Conservation (phyloP, 2,888 invertebrate species). For the Trachelus tabidus region DNA sequence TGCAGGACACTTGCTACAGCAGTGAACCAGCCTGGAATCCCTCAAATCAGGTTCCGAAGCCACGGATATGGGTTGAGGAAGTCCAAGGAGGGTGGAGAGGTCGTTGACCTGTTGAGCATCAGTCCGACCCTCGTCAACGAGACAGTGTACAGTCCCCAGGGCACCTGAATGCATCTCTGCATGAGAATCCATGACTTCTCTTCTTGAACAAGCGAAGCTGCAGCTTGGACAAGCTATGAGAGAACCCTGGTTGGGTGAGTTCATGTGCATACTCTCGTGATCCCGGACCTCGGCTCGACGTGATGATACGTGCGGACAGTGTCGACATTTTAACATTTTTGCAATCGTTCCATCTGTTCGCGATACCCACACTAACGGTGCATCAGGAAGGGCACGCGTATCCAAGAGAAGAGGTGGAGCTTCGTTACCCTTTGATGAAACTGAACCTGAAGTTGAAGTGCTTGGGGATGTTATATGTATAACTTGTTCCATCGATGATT, state of each 20-base stretch:
- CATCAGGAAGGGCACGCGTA: conserved; percentile 70
- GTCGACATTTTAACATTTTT: conserved; percentile 87
- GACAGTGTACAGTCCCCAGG: conserved; percentile 78
- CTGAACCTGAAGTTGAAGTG: conserved; percentile 49
- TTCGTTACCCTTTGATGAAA: conserved; percentile 52
- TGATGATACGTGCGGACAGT: conserved; percentile 86
- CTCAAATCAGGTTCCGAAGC: conserved; percentile 54
- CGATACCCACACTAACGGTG: conserved; percentile 82
- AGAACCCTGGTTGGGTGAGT: conserved; percentile 68
- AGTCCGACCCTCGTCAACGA: conserved; percentile 74
- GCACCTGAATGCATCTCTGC: conserved; percentile 80
- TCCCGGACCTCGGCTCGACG: conserved; percentile 83
- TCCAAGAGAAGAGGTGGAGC: conserved; percentile 58
- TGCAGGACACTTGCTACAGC: conserved; percentile 86
- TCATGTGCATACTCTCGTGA: conserved; percentile 84
- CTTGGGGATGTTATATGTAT: conserved; percentile 37
- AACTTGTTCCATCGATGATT: conserved; percentile 40
- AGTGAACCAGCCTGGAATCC: conserved; percentile 69
- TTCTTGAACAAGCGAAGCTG: conserved; percentile 81
- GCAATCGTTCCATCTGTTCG: conserved; percentile 75
- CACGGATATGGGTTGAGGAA: conserved; percentile 43
- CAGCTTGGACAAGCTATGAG: conserved; percentile 80
- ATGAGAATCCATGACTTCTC: conserved; percentile 77
- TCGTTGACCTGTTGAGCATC: conserved; percentile 66
- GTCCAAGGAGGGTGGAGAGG: conserved; percentile 49